Evolutionary conservation across 2,888 invertebrate genomes (phyloP), one percentile per base, ranked within the genome.

Genomic region (Lapara coniferarum): DNA sequence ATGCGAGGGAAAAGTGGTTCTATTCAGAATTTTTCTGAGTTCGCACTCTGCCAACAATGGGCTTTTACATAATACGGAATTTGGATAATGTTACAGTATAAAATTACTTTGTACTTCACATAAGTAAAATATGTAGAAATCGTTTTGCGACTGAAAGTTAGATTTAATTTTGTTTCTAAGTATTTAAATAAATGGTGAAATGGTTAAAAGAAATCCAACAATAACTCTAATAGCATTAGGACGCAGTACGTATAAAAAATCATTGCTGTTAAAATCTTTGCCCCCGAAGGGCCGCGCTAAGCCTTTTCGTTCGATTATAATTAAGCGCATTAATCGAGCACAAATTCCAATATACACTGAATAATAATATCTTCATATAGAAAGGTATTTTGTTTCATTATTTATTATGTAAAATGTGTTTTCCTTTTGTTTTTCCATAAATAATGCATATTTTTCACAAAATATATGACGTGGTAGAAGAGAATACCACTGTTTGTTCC

Each of bases 61-160:
- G 6, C 49, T 63, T 63, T 63, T 63, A 63, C 63, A 63, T 63
- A 63, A 63, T 46, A 8, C 16, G 49, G 46, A 46, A 46, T 63
- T 19, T 46, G 46, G 19, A 63, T 16, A 49, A 19, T 56, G 19
- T 25, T 63, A 19, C 49, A 49, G 63, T 2, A 46, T 25, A 13
- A 19, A 44, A 59, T 16, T 63, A 37, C 13, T 63, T 12, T 44
- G 10, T 63, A 5, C 19, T 59, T 63, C 46, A 16, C 19, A 19
- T 19, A 63, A 0, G 46, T 46, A 49, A 10, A 55, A n/a, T n/a
- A n/a, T 10, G 55, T 55, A 19, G 55, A 55, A 8, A 55, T 55
- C 12, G 8, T 2, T 2, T 16, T 53, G 0, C 8, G n/a, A 7
- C 16, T 44, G 44, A 44, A 46, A 16, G 12, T 6, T 46, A 37